Evolutionary conservation across 2,888 invertebrate species (phyloP).

Genomic region (Protophormia terraenovae): DNA sequence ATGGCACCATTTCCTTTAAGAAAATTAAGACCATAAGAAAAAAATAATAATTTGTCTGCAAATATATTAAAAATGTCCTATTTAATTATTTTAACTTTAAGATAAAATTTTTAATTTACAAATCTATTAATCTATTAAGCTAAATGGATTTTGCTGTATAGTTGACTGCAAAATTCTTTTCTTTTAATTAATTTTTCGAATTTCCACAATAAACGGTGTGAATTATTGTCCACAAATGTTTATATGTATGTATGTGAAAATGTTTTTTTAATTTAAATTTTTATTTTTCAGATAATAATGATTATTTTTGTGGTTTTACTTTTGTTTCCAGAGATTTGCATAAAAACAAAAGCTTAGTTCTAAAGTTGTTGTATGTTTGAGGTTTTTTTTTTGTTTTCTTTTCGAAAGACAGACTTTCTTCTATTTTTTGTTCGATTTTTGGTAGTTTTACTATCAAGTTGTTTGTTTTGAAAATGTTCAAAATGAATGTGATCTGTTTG

Average conservation of each 20-base stretch:
- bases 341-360: slow-evolving; percentile 56
- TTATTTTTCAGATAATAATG: neutral
- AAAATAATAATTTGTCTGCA: too few species aligned
- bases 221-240: too few species aligned
- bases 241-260: neutral
- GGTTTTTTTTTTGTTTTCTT: slow-evolving; percentile 1
- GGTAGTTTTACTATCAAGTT: slow-evolving; percentile 29
- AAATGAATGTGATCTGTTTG: slow-evolving; percentile 62
- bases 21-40: too few species aligned
- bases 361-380: slow-evolving; percentile 40
- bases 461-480: slow-evolving; percentile 29
- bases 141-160: too few species aligned
- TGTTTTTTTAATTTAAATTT: neutral
- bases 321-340: slow-evolving; percentile 40
- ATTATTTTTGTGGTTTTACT: neutral
- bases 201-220: too few species aligned
- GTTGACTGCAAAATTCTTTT: too few species aligned
- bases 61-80: too few species aligned
- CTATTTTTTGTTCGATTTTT: neutral
- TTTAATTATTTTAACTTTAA: too few species aligned
- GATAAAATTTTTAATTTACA: too few species aligned
- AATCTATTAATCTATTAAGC: too few species aligned
- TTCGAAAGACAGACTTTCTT: too few species aligned
- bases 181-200: too few species aligned
- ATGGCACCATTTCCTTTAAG: neutral